phyloP scores from a whole-genome alignment of 1,140 invertebrate genomes.

The Trichogramma pretiosum region DNA sequence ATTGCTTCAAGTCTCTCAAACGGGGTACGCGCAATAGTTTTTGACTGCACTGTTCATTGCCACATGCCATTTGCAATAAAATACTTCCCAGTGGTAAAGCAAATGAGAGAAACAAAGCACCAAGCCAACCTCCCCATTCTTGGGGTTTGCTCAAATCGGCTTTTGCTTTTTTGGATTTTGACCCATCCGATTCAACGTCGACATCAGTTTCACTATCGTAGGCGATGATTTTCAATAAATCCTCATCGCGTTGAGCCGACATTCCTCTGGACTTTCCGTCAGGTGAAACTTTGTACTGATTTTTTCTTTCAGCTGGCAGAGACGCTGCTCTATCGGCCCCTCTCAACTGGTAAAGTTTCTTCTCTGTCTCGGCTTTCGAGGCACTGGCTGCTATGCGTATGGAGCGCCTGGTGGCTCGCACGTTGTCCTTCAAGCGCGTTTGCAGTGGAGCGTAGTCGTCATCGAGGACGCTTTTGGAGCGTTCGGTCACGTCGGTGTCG shows the following conservation, averaged over 20 bases:
- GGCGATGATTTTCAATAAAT: conserved; percentile 22
- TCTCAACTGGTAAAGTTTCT: conserved; percentile 23
- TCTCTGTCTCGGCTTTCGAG: conserved; percentile 29
- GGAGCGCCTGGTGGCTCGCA: conserved; percentile 28
- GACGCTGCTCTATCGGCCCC: conserved; percentile 35
- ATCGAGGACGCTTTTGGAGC: conserved; percentile 19
- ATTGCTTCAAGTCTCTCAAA: conserved; percentile 14
- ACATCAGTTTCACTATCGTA: conserved; percentile 24
- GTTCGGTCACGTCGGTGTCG: conserved; percentile 21
- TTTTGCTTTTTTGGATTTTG: conserved; percentile 27
- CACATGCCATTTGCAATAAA: conserved; percentile 34
- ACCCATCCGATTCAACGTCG: conserved; percentile 17
- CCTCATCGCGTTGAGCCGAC: conserved; percentile 36
- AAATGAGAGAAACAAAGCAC: conserved; percentile 28
- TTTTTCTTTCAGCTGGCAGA: conserved; percentile 34
- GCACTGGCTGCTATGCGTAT: conserved; percentile 25
- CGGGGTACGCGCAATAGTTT: conserved; percentile 21
- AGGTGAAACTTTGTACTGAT: conserved; percentile 22
- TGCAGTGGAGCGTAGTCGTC: conserved; percentile 26
- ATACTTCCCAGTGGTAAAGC: conserved; percentile 25
- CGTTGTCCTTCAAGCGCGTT: conserved; percentile 26
- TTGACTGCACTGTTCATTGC: conserved; percentile 26
- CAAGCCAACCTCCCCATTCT: conserved; percentile 40
- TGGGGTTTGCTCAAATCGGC: conserved; percentile 31
- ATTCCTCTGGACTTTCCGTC: conserved; percentile 33